A percentile compares a stretch with the other conserved stretches of the same genome.
These are phyloP conservation scores for Cinara cedri DNA, from an alignment of 2,888 invertebrate genomes.

Conservation along the genomic window DNA sequence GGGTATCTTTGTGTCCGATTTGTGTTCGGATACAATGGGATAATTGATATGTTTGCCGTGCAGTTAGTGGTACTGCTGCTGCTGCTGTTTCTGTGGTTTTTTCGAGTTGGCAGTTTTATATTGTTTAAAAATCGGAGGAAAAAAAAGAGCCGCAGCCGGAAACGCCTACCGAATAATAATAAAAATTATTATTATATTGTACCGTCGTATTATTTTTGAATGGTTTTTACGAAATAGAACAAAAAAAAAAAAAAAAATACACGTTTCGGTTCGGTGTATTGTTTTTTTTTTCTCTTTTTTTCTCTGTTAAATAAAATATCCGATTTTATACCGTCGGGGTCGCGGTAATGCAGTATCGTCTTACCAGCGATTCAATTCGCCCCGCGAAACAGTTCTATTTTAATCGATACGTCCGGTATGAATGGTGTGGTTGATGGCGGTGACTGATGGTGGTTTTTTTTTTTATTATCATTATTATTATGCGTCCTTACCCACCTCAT, in stretches of 20 bases:
- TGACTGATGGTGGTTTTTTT: not conserved
- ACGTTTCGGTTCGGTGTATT: constrained; percentile 28
- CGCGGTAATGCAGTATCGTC: constrained; percentile 30
- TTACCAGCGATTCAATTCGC: constrained; percentile 25
- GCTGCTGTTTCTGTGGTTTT: constrained; percentile 53
- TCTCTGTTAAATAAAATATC: constrained; percentile 48
- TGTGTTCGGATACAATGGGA: constrained; percentile 54
- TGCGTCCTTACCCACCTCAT: too few species aligned
- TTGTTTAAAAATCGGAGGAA: constrained; percentile 52
- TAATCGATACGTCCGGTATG: constrained; percentile 57
- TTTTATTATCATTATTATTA: not conserved
- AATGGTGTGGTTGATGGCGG: not conserved
- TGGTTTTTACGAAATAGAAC: constrained; percentile 47
- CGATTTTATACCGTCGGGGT: constrained; percentile 32
- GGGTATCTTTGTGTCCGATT: constrained; percentile 57
- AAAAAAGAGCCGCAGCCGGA: constrained; percentile 49
- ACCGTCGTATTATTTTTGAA: constrained; percentile 43
- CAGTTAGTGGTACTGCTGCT: not conserved
- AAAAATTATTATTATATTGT: constrained; percentile 57
- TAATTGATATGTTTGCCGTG: constrained; percentile 55
- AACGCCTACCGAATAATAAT: constrained; percentile 57
- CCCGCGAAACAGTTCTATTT: constrained; percentile 49
- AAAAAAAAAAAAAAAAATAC: constrained; percentile 52
- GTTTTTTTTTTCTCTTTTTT: constrained; percentile 24
- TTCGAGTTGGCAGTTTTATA: constrained; percentile 52